phyloP scores from a whole-genome alignment of 2,888 invertebrate species.

The Mythimna vitellina region DNA sequence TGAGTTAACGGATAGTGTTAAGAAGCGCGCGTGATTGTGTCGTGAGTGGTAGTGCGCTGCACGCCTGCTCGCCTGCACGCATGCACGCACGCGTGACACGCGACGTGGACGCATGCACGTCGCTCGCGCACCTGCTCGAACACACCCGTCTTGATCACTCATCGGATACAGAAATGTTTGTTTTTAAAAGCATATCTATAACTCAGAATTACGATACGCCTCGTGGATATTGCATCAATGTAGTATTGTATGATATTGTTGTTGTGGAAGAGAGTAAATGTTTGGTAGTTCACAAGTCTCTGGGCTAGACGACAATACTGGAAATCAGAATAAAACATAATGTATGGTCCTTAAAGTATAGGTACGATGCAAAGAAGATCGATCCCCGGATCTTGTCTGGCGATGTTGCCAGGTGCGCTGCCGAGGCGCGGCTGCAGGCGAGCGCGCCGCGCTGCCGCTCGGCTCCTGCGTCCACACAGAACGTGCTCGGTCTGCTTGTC shows the following conservation, averaged over 20 bases:
- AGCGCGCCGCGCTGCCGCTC: neutral
- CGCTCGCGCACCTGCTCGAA: neutral
- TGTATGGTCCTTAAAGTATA: neutral
- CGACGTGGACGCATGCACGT: neutral
- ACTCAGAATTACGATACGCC: neutral
- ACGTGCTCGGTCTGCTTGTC: neutral
- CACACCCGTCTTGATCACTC: neutral
- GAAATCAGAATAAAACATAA: neutral
- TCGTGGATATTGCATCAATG: neutral
- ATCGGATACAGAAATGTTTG: slow-evolving; percentile 1
- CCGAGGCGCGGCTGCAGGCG: neutral
- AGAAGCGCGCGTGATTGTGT: slow-evolving; percentile 16
- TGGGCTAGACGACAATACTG: neutral
- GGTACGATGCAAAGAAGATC: neutral
- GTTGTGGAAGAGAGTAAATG: neutral
- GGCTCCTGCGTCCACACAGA: neutral
- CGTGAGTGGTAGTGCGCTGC: slow-evolving; percentile 6
- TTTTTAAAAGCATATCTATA: slow-evolving; percentile 3
- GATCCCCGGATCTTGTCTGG: neutral
- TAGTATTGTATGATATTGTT: neutral
- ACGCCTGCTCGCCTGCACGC: neutral
- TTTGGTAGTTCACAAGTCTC: neutral
- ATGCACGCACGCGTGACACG: neutral
- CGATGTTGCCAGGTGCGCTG: neutral
- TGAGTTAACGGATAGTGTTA: slow-evolving; percentile 27